Conservation (phyloP, 2,888 invertebrate species). For the Venusia cambrica region DNA sequence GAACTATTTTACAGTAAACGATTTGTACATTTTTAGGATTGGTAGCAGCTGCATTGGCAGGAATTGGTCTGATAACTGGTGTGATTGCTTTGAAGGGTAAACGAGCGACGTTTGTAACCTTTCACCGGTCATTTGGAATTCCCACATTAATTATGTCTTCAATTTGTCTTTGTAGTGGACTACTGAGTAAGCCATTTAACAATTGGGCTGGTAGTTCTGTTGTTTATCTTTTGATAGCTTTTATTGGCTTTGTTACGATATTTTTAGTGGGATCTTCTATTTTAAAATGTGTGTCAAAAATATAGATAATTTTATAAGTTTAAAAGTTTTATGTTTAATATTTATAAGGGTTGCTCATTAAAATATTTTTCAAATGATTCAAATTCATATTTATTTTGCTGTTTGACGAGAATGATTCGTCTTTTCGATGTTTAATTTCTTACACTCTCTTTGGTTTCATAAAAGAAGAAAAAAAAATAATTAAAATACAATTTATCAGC, state of each 20-base stretch:
- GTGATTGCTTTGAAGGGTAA: slow-evolving; percentile 25
- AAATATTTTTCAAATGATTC: too few relatives aligned
- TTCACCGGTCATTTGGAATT: slow-evolving; percentile 45
- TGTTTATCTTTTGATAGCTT: slow-evolving; percentile 33
- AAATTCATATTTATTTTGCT: too few relatives aligned
- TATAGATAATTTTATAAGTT: too few relatives aligned
- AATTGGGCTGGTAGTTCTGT: slow-evolving; percentile 34
- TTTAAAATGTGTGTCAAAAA: slow-evolving; percentile 40
- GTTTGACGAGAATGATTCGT: too few relatives aligned
- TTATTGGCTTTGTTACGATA: slow-evolving; percentile 41
- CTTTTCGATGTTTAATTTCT: too few relatives aligned
- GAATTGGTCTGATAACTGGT: slow-evolving; percentile 33
- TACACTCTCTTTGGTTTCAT: too few relatives aligned
- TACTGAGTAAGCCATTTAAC: slow-evolving; percentile 34
- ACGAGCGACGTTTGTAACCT: slow-evolving; percentile 22
- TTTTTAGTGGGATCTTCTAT: slow-evolving; percentile 39
- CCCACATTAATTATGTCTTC: slow-evolving; percentile 44
- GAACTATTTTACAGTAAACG: too few relatives aligned
- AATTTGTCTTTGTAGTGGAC: slow-evolving; percentile 39
- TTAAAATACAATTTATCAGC: too few relatives aligned
- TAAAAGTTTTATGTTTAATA: too few relatives aligned
- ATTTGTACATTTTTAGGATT: slow-evolving; percentile 34
- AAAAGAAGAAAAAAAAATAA: too few relatives aligned
- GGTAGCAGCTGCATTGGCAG: slow-evolving; percentile 32
- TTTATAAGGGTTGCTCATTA: too few relatives aligned